A percentile compares a stretch with the other conserved stretches of the same genome.
phyloP scores from a whole-genome alignment of 1,140 invertebrate genomes.

The Mylabris phalerata region DNA sequence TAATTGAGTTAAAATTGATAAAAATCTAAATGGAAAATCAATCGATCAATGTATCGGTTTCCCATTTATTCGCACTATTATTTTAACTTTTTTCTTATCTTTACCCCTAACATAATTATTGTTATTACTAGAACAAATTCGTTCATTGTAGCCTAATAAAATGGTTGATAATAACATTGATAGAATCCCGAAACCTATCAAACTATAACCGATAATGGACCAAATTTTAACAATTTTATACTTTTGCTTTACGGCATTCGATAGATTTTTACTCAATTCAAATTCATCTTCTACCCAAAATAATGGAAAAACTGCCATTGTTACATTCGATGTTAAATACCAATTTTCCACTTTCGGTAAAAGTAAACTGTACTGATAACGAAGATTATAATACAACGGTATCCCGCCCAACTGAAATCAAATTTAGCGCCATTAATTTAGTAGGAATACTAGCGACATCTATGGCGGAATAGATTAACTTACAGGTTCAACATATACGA shows the following conservation, averaged over 20 bases:
- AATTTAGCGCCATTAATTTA: neutral
- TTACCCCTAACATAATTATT: too few species aligned
- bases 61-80: neutral
- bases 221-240: too few species aligned
- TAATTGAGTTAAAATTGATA: too few species aligned
- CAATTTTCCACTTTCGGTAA: neutral
- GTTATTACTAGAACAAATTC: too few species aligned
- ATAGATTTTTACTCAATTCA: neutral
- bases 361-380: neutral
- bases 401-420: constrained; percentile 1
- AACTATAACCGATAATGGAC: too few species aligned
- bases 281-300: neutral
- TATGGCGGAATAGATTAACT: neutral
- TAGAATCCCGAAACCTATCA: neutral
- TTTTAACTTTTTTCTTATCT: neutral
- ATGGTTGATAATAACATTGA: neutral
- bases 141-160: neutral
- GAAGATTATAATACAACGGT: neutral
- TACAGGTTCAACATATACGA: neutral
- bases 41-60: too few species aligned
- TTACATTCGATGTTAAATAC: neutral
- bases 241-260: too few species aligned
- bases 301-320: neutral
- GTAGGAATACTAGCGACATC: neutral
- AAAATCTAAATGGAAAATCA: too few species aligned